phyloP scores from a whole-genome alignment of 2,888 invertebrate genomes.

The Desoria tigrina region DNA sequence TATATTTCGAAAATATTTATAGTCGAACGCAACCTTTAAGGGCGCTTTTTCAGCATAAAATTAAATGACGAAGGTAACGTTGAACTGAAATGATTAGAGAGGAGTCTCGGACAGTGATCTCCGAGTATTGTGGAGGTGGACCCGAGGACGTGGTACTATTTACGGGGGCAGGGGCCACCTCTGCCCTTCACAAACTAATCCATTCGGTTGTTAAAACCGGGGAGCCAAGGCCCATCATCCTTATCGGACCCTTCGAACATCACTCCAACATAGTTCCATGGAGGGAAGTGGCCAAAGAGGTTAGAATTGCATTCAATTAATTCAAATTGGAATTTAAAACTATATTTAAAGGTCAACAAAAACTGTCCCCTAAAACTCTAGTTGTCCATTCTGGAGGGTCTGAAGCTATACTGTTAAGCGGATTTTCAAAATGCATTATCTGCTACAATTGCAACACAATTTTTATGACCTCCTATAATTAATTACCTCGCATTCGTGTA shows the following conservation, averaged over 20 bases:
- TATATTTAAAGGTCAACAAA: too few species aligned
- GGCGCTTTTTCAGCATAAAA: too few species aligned
- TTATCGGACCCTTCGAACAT: conserved; percentile 76
- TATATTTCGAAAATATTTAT: neutral
- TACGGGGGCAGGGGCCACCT: conserved; percentile 70
- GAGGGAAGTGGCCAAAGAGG: conserved; percentile 62
- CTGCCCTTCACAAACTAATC: conserved; percentile 74
- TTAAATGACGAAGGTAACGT: too few species aligned
- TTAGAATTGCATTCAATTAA: too few species aligned
- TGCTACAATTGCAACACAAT: too few species aligned
- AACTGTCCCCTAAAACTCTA: too few species aligned
- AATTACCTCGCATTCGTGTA: neutral
- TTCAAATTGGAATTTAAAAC: too few species aligned
- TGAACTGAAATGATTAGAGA: conserved; percentile 62
- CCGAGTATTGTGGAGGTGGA: conserved; percentile 74
- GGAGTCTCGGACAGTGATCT: conserved; percentile 76
- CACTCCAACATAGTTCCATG: conserved; percentile 77
- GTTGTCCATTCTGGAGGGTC: too few species aligned
- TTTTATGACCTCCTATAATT: too few species aligned
- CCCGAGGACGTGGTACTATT: conserved; percentile 77
- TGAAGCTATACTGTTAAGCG: too few species aligned
- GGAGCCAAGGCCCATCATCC: conserved; percentile 61
- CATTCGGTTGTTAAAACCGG: conserved; percentile 55
- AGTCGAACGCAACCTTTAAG: neutral
- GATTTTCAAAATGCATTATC: too few species aligned